Evolutionary conservation across 2,888 invertebrate species (phyloP).

Genomic region (Pollenia griseotomentosa): DNA sequence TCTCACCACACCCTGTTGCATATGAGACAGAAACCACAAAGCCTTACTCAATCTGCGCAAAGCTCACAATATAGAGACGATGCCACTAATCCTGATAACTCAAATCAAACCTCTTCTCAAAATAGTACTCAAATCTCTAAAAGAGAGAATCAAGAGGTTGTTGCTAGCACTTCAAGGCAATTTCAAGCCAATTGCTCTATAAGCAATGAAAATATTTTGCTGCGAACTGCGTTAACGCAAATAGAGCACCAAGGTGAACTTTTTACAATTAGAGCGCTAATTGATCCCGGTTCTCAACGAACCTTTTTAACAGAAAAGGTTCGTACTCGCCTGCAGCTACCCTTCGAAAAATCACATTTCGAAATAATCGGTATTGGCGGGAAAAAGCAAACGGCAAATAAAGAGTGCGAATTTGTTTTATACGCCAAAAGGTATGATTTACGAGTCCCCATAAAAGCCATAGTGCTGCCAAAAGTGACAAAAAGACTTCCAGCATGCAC

Average conservation of each 20-base stretch:
- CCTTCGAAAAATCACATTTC: neutral
- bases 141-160: too few species aligned
- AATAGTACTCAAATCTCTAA: too few species aligned
- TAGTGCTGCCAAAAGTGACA: neutral
- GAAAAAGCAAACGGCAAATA: constrained; percentile 2
- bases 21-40: neutral
- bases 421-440: too few species aligned
- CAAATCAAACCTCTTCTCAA: neutral
- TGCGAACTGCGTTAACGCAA: neutral
- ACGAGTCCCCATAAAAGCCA: too few species aligned
- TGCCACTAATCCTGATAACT: too few species aligned
- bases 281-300: constrained; percentile 17
- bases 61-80: too few species aligned
- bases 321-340: neutral
- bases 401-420: neutral
- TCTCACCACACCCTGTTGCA: neutral
- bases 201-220: neutral
- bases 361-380: neutral
- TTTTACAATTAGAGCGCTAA: neutral
- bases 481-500: neutral
- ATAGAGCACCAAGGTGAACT: neutral
- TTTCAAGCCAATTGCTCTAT: neutral
- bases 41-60: too few species aligned
- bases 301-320: constrained; percentile 1
- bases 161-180: neutral